These are phyloP conservation scores for Drosophila ezoana DNA, from an alignment of 2,888 invertebrate species.

Conservation along the genomic window DNA sequence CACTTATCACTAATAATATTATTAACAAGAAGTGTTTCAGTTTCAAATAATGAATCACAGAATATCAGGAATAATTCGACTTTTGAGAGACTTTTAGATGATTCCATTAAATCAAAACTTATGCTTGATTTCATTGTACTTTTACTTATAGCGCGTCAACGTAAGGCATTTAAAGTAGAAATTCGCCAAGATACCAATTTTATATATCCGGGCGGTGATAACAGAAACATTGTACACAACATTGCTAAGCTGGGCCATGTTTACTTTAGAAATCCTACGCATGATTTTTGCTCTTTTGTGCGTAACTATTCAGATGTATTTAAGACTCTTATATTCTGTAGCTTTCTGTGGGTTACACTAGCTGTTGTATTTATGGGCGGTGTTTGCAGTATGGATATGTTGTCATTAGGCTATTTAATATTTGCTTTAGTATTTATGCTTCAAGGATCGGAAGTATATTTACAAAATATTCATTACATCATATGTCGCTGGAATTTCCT, in stretches of 20 bases:
- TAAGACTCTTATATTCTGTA: constrained; percentile 93
- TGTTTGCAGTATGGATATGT: constrained; percentile 95
- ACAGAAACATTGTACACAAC: constrained; percentile 89
- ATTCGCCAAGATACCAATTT: constrained; percentile 84
- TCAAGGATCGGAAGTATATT: constrained; percentile 98
- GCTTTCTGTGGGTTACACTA: constrained; percentile 97
- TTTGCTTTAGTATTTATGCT: constrained; percentile 98
- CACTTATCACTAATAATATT: background rate
- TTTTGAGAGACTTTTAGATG: constrained; percentile 94
- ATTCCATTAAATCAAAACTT: constrained; percentile 89
- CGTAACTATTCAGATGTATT: constrained; percentile 96
- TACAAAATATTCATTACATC: constrained; percentile 93
- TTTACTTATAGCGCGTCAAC: constrained; percentile 93
- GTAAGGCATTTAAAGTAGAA: constrained; percentile 93
- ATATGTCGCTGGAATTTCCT: constrained; percentile 94
- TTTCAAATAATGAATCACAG: background rate
- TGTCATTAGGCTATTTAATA: constrained; percentile 97
- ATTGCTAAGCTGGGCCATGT: constrained; percentile 88
- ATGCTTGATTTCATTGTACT: constrained; percentile 96
- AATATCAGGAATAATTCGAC: background rate
- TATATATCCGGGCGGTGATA: constrained; percentile 90
- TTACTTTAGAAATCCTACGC: constrained; percentile 91
- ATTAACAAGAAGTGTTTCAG: background rate
- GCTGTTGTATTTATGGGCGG: constrained; percentile 99
- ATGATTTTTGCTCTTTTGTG: constrained; percentile 92